These are phyloP conservation scores for Sesia apiformis DNA, from an alignment of 2,888 invertebrate genomes.

Conservation along the genomic window DNA sequence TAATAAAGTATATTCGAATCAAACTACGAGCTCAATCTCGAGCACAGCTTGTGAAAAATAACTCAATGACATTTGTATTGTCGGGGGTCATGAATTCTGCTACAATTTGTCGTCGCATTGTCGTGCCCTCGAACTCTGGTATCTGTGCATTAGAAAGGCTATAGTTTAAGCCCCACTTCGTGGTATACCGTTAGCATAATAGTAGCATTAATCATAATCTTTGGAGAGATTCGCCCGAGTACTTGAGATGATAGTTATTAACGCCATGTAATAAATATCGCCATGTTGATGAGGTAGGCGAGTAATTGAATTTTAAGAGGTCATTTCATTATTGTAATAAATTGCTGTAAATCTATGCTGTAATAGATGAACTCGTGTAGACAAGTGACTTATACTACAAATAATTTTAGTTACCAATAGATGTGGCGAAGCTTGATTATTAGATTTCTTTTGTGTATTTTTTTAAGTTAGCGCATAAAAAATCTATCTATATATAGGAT, in stretches of 20 bases:
- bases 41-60: no score
- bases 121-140: neutral
- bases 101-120: neutral
- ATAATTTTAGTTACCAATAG: no score
- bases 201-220: conserved; percentile 55
- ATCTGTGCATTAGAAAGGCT: neutral
- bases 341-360: neutral
- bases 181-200: conserved; percentile 47
- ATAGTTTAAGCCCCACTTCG: neutral
- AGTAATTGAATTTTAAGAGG: conserved; percentile 47
- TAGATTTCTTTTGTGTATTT: no score
- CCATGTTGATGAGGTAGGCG: conserved; percentile 18
- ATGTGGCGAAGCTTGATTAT: no score
- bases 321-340: neutral
- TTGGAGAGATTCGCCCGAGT: conserved; percentile 36
- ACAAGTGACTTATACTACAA: no score
- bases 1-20: no score
- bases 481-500: no score
- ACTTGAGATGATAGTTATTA: conserved; percentile 46
- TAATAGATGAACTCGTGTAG: no score
- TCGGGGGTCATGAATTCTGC: no score
- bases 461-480: no score
- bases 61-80: no score
- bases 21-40: no score
- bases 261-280: conserved; percentile 24